Evolutionary conservation across 1,140 invertebrate species (phyloP), one percentile per base, ranked within the genome.

Genomic region (Eciton burchellii): DNA sequence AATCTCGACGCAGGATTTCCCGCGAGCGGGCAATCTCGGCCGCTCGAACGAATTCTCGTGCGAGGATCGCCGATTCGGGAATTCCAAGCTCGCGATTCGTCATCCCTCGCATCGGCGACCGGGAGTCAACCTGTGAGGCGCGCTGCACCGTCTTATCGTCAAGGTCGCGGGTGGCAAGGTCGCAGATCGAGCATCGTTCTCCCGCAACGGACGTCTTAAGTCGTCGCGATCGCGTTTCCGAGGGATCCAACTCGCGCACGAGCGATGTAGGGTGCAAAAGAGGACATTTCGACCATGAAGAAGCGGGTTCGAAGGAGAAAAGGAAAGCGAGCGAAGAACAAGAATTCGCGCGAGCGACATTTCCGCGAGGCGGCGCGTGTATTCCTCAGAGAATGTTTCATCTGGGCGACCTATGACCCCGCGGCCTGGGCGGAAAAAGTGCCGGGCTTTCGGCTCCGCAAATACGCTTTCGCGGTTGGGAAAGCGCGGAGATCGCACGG

Each of bases 1-100:
- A 68, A 68, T 24, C 72, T 63, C 65, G 57, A 45, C 59, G 59
- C 12, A 21, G 62, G 68, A 79, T 79, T 79, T 79, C n/a, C 35
- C 16, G 26, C 62, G 43, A 35, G 6, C 35, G 35, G 6, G 6
- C 6, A 35, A 35, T 6, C 35, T n/a, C n/a, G n/a, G 35, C 35
- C 35, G 6, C 6, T 6, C 35, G 35, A 35, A 35, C 35, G 35
- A 35, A 35, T 35, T 2, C 35, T n/a, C n/a, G n/a, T n/a, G n/a
- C n/a, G n/a, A n/a, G n/a, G n/a, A n/a, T n/a, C n/a, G n/a, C n/a
- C n/a, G n/a, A n/a, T n/a, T n/a, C n/a, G n/a, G n/a, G n/a, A n/a
- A n/a, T n/a, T n/a, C n/a, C n/a, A n/a, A n/a, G n/a, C n/a, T n/a
- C n/a, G n/a, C n/a, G n/a, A n/a, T n/a, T n/a, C n/a, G n/a, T n/a